Evolutionary conservation across 2,797 vertebrate genomes (phyloP), one percentile per base, ranked within the genome.

Genomic region (Tokudaia tokunoshimensis): DNA sequence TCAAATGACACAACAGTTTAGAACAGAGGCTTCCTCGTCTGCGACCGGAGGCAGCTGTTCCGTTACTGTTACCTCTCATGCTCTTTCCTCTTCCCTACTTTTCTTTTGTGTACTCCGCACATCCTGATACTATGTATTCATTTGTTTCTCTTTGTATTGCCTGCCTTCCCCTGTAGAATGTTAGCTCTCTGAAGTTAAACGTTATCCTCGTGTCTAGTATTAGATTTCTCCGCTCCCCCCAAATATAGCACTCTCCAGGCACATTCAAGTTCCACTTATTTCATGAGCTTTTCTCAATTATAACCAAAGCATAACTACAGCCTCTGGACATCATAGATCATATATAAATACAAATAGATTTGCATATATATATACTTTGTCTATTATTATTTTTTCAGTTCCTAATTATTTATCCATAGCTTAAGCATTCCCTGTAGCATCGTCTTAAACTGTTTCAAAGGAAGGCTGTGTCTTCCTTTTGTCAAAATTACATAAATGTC

Each of bases 401-500:
- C 67, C 47, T 83, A 83, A 80, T 84, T 88, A 76, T 24, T 29
- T 86, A 31, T 70, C 22, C 55, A 6, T 29, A 52, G 14, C 13
- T 82, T 74, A 91, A 92, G 10, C 67, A 37, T 94, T 95, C 65
- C 41, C 63, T 78, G 5, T 55, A 50, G 87, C 24, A 95, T 87
- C 96, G 6, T n/a, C 59, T 92, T 50, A 90, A 88, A 89, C 14
- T 31, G 15, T 74, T 94, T 61, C 34, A 90, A 20, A 92, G 67
- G 44, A 65, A 37, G 5, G 34, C 70, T 70, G 19, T 47, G 34
- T 80, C 34, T 7, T 92, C 84, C 34, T 44, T 92, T 81, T 55
- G 11, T 52, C 20, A 19, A 24, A 79, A 59, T 65, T 41, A 22
- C 63, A 26, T 3, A 76, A 80, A 29, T 15, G 70, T 52, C 9